Evolutionary conservation across 2,888 invertebrate species (phyloP), one percentile per base, ranked within the genome.

Genomic region (Pseudanteris insignis): DNA sequence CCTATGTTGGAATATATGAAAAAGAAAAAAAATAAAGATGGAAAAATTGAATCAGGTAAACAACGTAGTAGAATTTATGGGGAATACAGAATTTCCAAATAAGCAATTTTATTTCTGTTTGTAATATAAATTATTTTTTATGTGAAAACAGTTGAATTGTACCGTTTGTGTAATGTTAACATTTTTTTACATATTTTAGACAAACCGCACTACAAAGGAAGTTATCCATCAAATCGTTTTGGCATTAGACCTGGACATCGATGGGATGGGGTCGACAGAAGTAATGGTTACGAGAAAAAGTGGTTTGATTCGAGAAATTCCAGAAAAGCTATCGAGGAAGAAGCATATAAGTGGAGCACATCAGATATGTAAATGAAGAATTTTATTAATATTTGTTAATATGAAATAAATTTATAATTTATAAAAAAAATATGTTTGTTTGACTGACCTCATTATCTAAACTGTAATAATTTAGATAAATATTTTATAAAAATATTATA

Each of bases 181-280:
- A n/a, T n/a, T n/a, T n/a, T n/a, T n/a, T n/a, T n/a, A n/a, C n/a
- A n/a, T n/a, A n/a, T 75, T 18, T 10, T 69, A 86, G 87, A 84
- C 34, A 85, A 85, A 73, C 92, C 90, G 0, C 81, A 81, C 5
- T 99, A 95, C 79, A 86, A 88, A 72, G 97, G 97, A 0, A 88
- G 89, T 15, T 92, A 86, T 69, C 90, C 92, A 46, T 95, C 96
- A 8, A 99, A 99, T 82, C 86, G 99, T 1, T 98, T 90, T 81
- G 88, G 89, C 57, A 92, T 99, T 44, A 82, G 86, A 5, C 99
- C 99, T 0, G 99, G 99, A 0, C 91, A 94, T 81, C 85, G 96
- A 8, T 99, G 99, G 99, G 99, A 99, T 77, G 99, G 99, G 0
- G 97, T 99, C 0, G 94, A 99, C 81, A 84, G 99, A 12, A 96